Conservation (phyloP, 1,140 invertebrate genomes). For the Xylocopa sonorina region DNA sequence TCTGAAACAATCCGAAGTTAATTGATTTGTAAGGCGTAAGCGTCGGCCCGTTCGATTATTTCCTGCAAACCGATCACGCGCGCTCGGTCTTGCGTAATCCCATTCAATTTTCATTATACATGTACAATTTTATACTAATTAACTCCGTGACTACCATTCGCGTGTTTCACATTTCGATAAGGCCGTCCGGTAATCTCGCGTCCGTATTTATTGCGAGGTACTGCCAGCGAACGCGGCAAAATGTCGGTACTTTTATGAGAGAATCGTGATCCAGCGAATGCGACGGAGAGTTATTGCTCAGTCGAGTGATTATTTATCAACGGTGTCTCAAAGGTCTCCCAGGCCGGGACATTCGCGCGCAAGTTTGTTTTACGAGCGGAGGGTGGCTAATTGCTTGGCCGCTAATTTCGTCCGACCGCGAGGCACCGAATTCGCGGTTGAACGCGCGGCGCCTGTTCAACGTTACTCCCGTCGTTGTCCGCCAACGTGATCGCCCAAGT, state of each 20-base stretch:
- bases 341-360: no score
- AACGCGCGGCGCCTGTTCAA: no score
- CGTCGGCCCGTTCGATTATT: neutral
- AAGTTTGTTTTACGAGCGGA: neutral
- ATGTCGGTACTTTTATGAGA: neutral
- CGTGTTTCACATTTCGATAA: no score
- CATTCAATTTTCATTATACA: neutral
- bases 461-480: neutral
- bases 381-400: neutral
- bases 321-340: neutral
- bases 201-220: neutral
- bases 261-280: constrained; percentile 1
- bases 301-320: neutral
- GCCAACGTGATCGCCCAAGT: neutral
- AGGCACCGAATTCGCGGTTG: constrained; percentile 1
- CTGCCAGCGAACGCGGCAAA: neutral
- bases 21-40: neutral
- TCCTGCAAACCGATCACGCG: no score
- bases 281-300: neutral
- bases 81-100: neutral
- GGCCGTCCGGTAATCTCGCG: neutral
- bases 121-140: neutral
- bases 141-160: neutral
- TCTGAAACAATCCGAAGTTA: no score
- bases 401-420: constrained; percentile 13